Percentiles rank a stretch among this genome's conserved stretches.
Conservation (phyloP, 2,113 vertebrate genomes). For the Narcine bancroftii region DNA sequence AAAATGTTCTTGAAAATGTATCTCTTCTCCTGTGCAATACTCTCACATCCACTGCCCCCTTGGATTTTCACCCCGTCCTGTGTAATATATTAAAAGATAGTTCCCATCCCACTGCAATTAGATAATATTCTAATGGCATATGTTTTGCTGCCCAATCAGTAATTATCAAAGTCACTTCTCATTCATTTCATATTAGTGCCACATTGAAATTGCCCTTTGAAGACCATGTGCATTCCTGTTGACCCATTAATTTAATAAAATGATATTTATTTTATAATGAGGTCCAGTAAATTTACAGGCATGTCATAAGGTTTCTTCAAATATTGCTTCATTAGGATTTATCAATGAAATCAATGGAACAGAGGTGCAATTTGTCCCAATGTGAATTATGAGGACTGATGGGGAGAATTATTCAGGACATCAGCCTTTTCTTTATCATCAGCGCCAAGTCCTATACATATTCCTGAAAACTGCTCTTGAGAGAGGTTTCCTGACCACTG, state of each 20-base stretch:
- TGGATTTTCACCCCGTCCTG: not conserved
- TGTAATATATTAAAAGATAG: no score
- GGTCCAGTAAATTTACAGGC: not conserved
- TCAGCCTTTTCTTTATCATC: not conserved
- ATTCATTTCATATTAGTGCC: not conserved
- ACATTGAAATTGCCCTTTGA: not conserved
- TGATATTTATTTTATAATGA: not conserved
- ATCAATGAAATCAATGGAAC: not conserved
- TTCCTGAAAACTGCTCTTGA: not conserved
- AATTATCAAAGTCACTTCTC: no score
- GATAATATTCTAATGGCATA: no score
- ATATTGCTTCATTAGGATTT: not conserved
- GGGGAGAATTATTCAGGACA: not conserved
- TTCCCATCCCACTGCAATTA: no score
- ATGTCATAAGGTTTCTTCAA: not conserved
- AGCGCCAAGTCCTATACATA: not conserved
- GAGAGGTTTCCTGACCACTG: not conserved
- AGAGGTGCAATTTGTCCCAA: not conserved
- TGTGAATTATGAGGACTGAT: not conserved
- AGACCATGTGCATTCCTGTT: not conserved
- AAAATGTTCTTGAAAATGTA: no score
- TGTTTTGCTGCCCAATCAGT: no score
- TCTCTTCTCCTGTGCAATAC: no score
- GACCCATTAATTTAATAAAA: not conserved
- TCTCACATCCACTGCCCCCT: not conserved